Percentiles rank a stretch among this genome's conserved stretches.
Evolutionary conservation across 1,140 invertebrate species (phyloP).

Genomic region (Harlomillsia oculata): DNA sequence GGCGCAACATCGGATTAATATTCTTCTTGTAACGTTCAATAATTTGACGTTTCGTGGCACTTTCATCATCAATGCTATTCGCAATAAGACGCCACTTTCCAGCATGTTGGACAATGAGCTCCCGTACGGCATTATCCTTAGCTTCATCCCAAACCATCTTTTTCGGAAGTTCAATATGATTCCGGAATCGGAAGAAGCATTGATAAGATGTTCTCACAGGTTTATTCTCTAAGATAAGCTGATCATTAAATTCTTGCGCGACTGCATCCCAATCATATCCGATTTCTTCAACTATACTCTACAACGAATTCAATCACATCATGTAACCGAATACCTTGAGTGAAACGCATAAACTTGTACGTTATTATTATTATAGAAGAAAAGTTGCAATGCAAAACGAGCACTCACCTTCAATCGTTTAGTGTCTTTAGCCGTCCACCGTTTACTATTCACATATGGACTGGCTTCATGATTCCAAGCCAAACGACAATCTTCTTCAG

Average conservation of each 20-base stretch:
- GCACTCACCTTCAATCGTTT: constrained; percentile 14
- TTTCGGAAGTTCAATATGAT: constrained; percentile 8
- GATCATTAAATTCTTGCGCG: constrained; percentile 1
- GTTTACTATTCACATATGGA: constrained; percentile 10
- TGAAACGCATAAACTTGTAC: not conserved
- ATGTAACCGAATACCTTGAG: not conserved
- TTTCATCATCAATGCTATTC: constrained; percentile 3
- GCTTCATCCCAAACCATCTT: constrained; percentile 16
- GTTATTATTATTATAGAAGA: not conserved
- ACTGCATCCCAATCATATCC: constrained; percentile 11
- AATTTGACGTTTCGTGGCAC: constrained; percentile 17
- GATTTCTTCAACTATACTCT: not conserved
- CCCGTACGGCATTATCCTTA: not conserved
- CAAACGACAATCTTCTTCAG: constrained; percentile 16
- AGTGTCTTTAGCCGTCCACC: constrained; percentile 15
- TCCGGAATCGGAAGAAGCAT: constrained; percentile 21
- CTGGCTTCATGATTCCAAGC: constrained; percentile 20
- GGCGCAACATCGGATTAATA: constrained; percentile 16
- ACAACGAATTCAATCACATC: not conserved
- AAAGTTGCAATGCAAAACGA: constrained; percentile 2
- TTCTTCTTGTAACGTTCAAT: constrained; percentile 27
- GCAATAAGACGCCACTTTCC: constrained; percentile 21
- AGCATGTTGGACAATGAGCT: not conserved
- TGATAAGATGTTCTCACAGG: constrained; percentile 12
- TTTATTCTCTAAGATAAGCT: not conserved